Evolutionary conservation across 1,140 invertebrate genomes (phyloP).

Genomic region (Odontomachus brunneus): DNA sequence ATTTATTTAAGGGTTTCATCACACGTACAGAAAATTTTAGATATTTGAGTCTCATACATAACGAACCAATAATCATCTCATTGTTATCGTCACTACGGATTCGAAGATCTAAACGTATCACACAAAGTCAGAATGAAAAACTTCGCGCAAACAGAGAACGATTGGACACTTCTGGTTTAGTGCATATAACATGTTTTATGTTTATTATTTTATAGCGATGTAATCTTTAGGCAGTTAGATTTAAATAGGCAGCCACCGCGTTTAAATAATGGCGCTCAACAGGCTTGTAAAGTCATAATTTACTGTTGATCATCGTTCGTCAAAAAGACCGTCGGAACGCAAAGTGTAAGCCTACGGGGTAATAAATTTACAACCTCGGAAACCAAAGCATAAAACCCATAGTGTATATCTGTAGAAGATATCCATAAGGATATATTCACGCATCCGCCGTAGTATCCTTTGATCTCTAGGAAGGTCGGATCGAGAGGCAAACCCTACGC

Average conservation of each 20-base stretch:
- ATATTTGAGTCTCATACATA: background rate
- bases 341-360: constrained; percentile 79
- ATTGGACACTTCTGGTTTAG: constrained; percentile 1
- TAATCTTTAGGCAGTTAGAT: constrained; percentile 81
- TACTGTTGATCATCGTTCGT: constrained; percentile 83
- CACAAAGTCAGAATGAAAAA: background rate
- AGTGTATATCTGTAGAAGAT: constrained; percentile 43
- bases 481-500: background rate
- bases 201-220: constrained; percentile 83
- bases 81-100: background rate
- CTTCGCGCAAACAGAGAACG: background rate
- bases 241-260: constrained; percentile 82
- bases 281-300: constrained; percentile 83
- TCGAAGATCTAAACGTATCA: background rate
- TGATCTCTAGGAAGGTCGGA: constrained; percentile 22
- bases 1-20: constrained; percentile 12
- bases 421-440: constrained; percentile 20
- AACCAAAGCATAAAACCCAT: constrained; percentile 79
- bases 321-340: constrained; percentile 79
- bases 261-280: constrained; percentile 80
- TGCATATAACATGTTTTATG: constrained; percentile 76
- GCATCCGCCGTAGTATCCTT: constrained; percentile 22
- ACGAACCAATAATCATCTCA: background rate
- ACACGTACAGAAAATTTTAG: background rate
- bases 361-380: constrained; percentile 82